Base-by-base conservation (phyloP, 2,888 invertebrate genomes). In the Coelinius sp. region DNA sequence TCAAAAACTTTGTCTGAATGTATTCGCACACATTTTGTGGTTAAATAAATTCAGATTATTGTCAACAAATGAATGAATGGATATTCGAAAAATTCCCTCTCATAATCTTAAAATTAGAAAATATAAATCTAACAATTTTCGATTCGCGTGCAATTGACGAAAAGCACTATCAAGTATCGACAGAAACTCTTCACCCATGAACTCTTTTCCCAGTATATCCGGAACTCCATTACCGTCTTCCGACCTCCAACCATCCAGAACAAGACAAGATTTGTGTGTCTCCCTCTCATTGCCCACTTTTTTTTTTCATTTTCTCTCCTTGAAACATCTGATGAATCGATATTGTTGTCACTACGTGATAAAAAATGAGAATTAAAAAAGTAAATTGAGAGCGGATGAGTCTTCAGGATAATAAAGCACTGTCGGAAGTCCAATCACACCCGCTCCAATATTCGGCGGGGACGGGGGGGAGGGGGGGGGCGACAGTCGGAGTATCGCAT, bases 141-240 rank as follows among this genome's bases (percentile, higher is more conserved):
- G 73, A 76, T 74, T 77, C 75, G 77, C 70, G 76, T 68, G 73
- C 59, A 71, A 71, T 65, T 75, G 73, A 75, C 73, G 73, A 69
- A 76, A 76, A 71, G 35, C 31, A 59, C 59, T 59, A 22, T 35
- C 53, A 53, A 24, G 53, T 53, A 53, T 73, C 67, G 68, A 56
- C 75, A 74, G 73, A 71, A 52, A 79, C 76, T 80, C 79, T 80
- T 77, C 65, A 25, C 79, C 84, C 82, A 85, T 83, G 84, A 85
- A 84, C 83, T 80, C 80, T 83, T 77, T 77, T 78, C 72, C 72
- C 70, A 84, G 83, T 82, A 84, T 80, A 85, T 86, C 85, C 86
- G 85, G 85, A 82, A 83, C 83, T 86, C 86, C 86, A 87, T 87
- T 87, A 87, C 82, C 80, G 77, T 80, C 80, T 83, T 83, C 83